These are phyloP conservation scores for Polylopha cassiicola DNA, from an alignment of 2,888 invertebrate species.

Conservation along the genomic window DNA sequence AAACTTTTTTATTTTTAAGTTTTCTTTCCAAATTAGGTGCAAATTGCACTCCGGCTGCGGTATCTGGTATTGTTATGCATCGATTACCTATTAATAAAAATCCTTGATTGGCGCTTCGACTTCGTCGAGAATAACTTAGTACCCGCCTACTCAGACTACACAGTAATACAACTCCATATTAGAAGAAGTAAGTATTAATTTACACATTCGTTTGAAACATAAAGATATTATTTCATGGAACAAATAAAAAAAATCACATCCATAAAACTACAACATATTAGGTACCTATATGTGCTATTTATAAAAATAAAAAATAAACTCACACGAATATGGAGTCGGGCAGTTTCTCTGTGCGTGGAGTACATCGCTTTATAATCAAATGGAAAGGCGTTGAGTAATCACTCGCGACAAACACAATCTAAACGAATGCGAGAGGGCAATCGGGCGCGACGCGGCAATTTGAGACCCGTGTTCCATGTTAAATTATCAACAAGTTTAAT, in stretches of 20 bases:
- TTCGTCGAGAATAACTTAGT: slow-evolving; percentile 18
- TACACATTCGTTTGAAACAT: too few relatives aligned
- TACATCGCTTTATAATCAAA: slow-evolving; percentile 59
- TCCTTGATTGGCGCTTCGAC: too few relatives aligned
- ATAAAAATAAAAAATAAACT: slow-evolving; percentile 36
- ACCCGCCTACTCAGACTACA: too few relatives aligned
- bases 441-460: slow-evolving; percentile 65
- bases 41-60: slow-evolving; percentile 10
- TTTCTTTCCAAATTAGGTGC: slow-evolving; percentile 18
- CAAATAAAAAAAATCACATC: too few relatives aligned
- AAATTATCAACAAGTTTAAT: slow-evolving; percentile 74
- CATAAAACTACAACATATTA: too few relatives aligned
- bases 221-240: too few relatives aligned
- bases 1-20: slow-evolving; percentile 17
- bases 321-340: slow-evolving; percentile 52
- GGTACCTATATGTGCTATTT: background rate
- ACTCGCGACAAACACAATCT: slow-evolving; percentile 56
- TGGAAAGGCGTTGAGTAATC: slow-evolving; percentile 52
- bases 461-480: slow-evolving; percentile 68
- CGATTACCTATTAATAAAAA: too few relatives aligned
- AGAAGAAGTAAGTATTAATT: too few relatives aligned
- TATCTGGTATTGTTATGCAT: slow-evolving; percentile 12
- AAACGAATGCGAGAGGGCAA: slow-evolving; percentile 56
- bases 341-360: slow-evolving; percentile 44
- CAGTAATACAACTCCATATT: too few relatives aligned